Evolutionary conservation across 2,888 invertebrate species (phyloP).

Genomic region (Drosophila acutilabella): DNA sequence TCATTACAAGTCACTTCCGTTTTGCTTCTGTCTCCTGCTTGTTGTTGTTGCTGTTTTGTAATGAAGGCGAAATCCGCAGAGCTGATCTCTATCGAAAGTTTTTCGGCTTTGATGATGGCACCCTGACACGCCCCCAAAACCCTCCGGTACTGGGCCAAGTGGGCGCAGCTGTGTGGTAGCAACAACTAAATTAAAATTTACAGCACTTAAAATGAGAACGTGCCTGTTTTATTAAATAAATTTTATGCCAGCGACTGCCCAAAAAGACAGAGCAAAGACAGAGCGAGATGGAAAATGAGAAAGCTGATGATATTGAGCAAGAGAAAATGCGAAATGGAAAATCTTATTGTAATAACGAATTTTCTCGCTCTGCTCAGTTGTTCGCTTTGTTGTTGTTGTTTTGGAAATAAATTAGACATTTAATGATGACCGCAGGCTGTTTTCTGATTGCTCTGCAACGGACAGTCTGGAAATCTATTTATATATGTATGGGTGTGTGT

Average conservation of each 20-base stretch:
- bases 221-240: slow-evolving; percentile 79
- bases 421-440: slow-evolving; percentile 80
- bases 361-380: slow-evolving; percentile 58
- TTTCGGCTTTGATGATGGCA: slow-evolving; percentile 68
- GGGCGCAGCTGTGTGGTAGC: slow-evolving; percentile 69
- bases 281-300: background rate
- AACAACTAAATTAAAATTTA: slow-evolving; percentile 81
- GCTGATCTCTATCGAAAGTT: slow-evolving; percentile 77
- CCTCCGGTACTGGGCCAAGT: slow-evolving; percentile 19
- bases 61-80: slow-evolving; percentile 61
- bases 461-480: slow-evolving; percentile 26
- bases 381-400: slow-evolving; percentile 57
- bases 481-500: background rate
- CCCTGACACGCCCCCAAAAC: slow-evolving; percentile 26
- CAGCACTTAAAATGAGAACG: slow-evolving; percentile 80
- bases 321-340: slow-evolving; percentile 61
- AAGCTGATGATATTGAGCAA: background rate
- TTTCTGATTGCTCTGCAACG: slow-evolving; percentile 70
- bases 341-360: slow-evolving; percentile 70
- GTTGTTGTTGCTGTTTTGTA: slow-evolving; percentile 45
- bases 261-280: slow-evolving; percentile 8
- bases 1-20: slow-evolving; percentile 76
- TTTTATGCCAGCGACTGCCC: slow-evolving; percentile 53
- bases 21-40: slow-evolving; percentile 10
- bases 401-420: slow-evolving; percentile 78